Conservation (phyloP, 2,888 invertebrate genomes). For the Acronicta aceris region DNA sequence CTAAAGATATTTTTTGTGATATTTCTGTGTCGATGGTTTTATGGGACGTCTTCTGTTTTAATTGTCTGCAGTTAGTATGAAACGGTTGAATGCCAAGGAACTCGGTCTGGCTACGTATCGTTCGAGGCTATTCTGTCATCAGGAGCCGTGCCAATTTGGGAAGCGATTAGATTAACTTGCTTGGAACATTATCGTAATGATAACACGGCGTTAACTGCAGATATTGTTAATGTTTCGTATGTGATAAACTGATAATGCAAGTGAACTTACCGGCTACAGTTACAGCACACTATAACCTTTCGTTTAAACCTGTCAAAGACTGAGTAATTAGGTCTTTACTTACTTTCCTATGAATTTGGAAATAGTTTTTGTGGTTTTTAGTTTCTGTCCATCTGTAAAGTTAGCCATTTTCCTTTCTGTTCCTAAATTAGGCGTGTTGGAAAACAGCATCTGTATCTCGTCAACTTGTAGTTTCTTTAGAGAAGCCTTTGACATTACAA, state of each 20-base stretch:
- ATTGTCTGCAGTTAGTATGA: not conserved
- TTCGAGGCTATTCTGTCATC: constrained; percentile 21
- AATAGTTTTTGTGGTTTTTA: too few species aligned
- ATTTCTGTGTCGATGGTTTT: constrained; percentile 12
- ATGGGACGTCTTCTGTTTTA: not conserved
- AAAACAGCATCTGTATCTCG: too few species aligned
- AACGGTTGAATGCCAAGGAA: constrained; percentile 31
- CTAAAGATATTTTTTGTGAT: not conserved
- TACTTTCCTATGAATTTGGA: too few species aligned
- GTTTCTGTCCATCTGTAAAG: too few species aligned
- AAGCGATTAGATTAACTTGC: constrained; percentile 13
- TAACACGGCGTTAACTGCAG: not conserved
- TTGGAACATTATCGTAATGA: constrained; percentile 1
- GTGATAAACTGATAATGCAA: not conserved
- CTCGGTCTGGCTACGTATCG: constrained; percentile 4
- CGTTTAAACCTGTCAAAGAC: not conserved
- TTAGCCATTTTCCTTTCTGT: too few species aligned
- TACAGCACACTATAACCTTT: not conserved
- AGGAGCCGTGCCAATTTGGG: constrained; percentile 32
- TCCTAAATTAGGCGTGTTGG: too few species aligned
- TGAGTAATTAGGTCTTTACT: too few species aligned
- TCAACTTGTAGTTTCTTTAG: not conserved
- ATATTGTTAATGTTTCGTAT: not conserved
- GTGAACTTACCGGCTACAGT: not conserved
- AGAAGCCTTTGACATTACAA: constrained; percentile 11